Percentiles rank a stretch among this genome's conserved stretches.
phyloP scores from a whole-genome alignment of 2,113 vertebrate species.

The Hylia prasina region DNA sequence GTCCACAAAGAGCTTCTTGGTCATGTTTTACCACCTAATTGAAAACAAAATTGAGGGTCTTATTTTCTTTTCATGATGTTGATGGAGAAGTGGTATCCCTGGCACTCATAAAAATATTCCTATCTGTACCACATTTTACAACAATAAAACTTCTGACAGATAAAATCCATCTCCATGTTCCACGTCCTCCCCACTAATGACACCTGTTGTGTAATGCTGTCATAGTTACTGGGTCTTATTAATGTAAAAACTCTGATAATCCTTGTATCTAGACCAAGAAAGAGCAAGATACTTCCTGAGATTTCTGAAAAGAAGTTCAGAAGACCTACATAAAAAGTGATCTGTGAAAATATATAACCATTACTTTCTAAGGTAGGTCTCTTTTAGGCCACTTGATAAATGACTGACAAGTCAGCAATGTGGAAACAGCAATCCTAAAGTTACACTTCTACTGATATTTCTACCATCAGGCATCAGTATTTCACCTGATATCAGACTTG shows the following conservation, averaged over 20 bases:
- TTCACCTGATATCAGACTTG: background rate
- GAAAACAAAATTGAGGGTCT: background rate
- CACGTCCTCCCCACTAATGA: background rate
- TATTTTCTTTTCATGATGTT: background rate
- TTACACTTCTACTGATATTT: background rate
- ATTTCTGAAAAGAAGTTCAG: background rate
- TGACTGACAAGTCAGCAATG: background rate
- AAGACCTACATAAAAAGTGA: background rate
- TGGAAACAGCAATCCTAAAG: background rate
- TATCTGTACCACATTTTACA: background rate
- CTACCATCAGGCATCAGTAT: background rate
- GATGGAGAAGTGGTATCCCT: background rate
- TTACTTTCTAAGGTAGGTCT: background rate
- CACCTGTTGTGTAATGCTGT: background rate
- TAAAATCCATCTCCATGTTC: background rate
- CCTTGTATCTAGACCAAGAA: background rate
- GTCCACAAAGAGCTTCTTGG: background rate
- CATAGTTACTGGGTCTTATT: background rate
- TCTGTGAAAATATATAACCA: background rate
- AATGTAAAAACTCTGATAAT: background rate
- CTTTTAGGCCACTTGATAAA: background rate
- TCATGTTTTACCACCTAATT: conserved; percentile 8
- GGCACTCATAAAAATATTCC: conserved; percentile 25
- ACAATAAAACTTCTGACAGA: background rate
- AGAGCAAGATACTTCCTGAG: background rate